phyloP scores from a whole-genome alignment of 2,888 invertebrate species.

The Malthinus flaveolus region DNA sequence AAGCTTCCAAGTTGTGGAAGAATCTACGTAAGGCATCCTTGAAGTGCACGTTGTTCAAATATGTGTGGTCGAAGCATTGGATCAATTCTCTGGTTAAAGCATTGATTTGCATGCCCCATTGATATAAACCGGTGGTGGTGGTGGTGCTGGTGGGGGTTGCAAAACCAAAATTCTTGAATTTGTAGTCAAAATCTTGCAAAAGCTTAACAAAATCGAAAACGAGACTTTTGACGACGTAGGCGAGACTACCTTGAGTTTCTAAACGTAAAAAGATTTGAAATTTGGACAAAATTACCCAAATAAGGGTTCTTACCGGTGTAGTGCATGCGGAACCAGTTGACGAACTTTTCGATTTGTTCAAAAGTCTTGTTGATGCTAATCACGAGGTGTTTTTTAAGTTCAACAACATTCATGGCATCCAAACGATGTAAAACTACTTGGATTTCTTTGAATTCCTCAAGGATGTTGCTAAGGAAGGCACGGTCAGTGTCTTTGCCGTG shows the following conservation, averaged over 20 bases:
- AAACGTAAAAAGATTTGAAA: not conserved
- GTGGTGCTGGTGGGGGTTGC: not conserved
- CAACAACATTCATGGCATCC: not conserved
- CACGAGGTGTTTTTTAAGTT: not conserved
- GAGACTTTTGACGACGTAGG: not conserved
- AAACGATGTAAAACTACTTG: not conserved
- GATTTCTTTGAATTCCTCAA: not conserved
- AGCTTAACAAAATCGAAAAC: not conserved
- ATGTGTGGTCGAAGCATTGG: not conserved
- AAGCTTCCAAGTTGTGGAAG: not conserved
- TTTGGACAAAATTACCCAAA: too few relatives aligned
- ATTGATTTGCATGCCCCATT: slow-evolving; percentile 5
- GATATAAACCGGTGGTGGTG: not conserved
- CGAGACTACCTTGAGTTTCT: slow-evolving; percentile 9
- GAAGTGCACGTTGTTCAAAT: not conserved
- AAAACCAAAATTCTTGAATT: not conserved
- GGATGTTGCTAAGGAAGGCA: not conserved
- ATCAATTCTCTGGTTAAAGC: not conserved
- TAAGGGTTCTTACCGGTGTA: too few relatives aligned
- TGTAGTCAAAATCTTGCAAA: not conserved
- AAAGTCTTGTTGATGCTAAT: not conserved
- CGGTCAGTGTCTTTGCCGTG: slow-evolving; percentile 6
- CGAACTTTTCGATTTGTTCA: slow-evolving; percentile 1
- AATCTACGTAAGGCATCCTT: not conserved
- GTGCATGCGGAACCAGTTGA: not conserved